phyloP scores from a whole-genome alignment of 2,113 vertebrate genomes.

The Petroica traversi region DNA sequence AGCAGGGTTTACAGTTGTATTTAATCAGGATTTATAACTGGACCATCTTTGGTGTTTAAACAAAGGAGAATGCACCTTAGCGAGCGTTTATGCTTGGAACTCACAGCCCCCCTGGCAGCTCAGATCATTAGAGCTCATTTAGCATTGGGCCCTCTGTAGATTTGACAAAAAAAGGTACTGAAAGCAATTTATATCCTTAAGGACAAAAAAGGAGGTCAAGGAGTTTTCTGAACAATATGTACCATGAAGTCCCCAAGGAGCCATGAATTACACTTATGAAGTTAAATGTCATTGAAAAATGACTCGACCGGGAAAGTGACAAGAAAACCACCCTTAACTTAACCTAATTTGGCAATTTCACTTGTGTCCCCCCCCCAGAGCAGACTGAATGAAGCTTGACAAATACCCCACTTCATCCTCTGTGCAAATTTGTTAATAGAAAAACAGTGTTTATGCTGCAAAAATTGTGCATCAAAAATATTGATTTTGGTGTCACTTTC shows the following conservation, averaged over 20 bases:
- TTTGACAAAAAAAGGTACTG: conserved; percentile 72
- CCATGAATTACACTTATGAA: conserved; percentile 75
- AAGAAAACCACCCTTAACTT: conserved; percentile 80
- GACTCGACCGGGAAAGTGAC: conserved; percentile 78
- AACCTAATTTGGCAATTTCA: conserved; percentile 84
- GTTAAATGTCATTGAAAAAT: conserved; percentile 84
- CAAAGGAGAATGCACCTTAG: conserved; percentile 52
- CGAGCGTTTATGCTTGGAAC: background rate
- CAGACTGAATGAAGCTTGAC: conserved; percentile 42
- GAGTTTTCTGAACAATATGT: conserved; percentile 74
- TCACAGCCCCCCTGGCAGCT: conserved; percentile 50
- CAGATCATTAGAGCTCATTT: conserved; percentile 77
- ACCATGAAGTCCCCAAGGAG: conserved; percentile 66
- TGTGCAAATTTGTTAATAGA: conserved; percentile 74
- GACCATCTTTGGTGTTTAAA: conserved; percentile 61
- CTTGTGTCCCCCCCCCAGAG: conserved; percentile 60
- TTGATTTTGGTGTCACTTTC: conserved; percentile 83
- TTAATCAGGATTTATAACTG: conserved; percentile 61
- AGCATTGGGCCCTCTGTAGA: conserved; percentile 61
- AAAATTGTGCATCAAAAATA: conserved; percentile 82
- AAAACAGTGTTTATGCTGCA: conserved; percentile 85
- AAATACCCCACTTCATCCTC: conserved; percentile 56
- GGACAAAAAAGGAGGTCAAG: conserved; percentile 79
- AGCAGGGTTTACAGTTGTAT: conserved; percentile 17
- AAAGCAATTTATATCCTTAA: conserved; percentile 72